A percentile compares a stretch with the other conserved stretches of the same genome.
Evolutionary conservation across 2,113 vertebrate species (phyloP).

Genomic region (Hippocampus comes): DNA sequence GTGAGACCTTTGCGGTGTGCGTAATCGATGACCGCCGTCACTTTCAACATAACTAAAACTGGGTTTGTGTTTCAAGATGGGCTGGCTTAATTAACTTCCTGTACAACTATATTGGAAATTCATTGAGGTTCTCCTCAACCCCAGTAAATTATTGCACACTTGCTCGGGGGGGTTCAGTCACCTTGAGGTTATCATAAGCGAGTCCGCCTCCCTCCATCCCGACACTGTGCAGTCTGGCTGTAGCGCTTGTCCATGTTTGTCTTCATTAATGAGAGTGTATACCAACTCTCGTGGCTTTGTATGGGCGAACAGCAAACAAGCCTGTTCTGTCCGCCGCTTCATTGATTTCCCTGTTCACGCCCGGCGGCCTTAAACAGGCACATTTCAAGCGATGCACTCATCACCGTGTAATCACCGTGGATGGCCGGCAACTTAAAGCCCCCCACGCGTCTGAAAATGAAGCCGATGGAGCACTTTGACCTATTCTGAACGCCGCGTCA

Average conservation of each 20-base stretch:
- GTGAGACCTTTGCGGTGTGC: not conserved
- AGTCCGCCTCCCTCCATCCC: not conserved
- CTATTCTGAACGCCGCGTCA: not conserved
- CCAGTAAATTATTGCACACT: not conserved
- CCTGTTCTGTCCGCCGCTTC: slow-evolving; percentile 33
- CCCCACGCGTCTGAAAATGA: not conserved
- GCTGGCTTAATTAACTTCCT: not conserved
- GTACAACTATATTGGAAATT: not conserved
- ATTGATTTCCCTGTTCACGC: slow-evolving; percentile 41
- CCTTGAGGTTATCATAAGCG: slow-evolving; percentile 5
- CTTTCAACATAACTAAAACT: not conserved
- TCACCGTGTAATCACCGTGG: slow-evolving; percentile 28
- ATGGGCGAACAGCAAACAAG: slow-evolving; percentile 33
- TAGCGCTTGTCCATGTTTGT: slow-evolving; percentile 21
- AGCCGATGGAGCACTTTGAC: slow-evolving; percentile 3
- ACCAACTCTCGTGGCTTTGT: not conserved
- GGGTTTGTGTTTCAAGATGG: not conserved
- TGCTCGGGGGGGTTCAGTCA: not conserved
- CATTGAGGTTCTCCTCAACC: not conserved
- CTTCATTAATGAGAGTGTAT: slow-evolving; percentile 27
- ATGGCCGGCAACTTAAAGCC: slow-evolving; percentile 17
- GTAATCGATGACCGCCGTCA: not conserved
- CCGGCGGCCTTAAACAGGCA: slow-evolving; percentile 26
- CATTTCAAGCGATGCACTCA: slow-evolving; percentile 35
- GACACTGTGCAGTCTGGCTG: not conserved